Evolutionary conservation across 2,888 invertebrate genomes (phyloP).

Genomic region (Pristionchus mayeri): DNA sequence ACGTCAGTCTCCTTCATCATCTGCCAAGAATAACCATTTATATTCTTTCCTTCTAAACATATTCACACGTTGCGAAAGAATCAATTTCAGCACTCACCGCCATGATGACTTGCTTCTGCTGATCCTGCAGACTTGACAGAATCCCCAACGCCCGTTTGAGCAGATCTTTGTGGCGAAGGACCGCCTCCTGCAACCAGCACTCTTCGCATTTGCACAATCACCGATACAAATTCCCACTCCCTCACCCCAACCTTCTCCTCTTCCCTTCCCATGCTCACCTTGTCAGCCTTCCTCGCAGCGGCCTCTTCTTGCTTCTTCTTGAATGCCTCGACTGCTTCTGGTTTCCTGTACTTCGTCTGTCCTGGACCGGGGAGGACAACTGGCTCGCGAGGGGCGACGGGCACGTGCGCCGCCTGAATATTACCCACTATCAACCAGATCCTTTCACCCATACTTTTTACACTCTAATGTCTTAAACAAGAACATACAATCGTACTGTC

Average conservation of each 20-base stretch:
- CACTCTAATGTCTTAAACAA: too few species aligned
- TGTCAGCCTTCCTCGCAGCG: slow-evolving; percentile 72
- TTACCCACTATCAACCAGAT: too few species aligned
- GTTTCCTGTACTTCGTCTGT: slow-evolving; percentile 86
- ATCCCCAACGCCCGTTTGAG: not conserved
- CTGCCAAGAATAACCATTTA: not conserved
- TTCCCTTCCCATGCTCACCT: slow-evolving; percentile 48
- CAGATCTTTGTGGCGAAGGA: slow-evolving; percentile 25
- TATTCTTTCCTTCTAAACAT: not conserved
- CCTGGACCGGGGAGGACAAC: slow-evolving; percentile 86
- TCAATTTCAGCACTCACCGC: not conserved
- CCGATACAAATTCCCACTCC: not conserved
- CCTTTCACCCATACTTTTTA: too few species aligned
- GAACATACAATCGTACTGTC: too few species aligned
- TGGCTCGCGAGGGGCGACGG: slow-evolving; percentile 20
- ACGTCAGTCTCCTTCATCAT: slow-evolving; percentile 47
- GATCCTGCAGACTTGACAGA: slow-evolving; percentile 10
- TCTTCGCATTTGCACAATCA: not conserved
- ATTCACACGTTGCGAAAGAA: not conserved
- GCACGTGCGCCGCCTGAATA: not conserved
- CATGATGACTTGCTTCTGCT: slow-evolving; percentile 45
- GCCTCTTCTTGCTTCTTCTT: slow-evolving; percentile 42
- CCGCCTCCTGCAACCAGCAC: slow-evolving; percentile 27
- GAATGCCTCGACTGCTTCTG: slow-evolving; percentile 79
- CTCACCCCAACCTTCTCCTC: not conserved